Conservation (phyloP, 2,888 invertebrate species). For the Phasia obesa region DNA sequence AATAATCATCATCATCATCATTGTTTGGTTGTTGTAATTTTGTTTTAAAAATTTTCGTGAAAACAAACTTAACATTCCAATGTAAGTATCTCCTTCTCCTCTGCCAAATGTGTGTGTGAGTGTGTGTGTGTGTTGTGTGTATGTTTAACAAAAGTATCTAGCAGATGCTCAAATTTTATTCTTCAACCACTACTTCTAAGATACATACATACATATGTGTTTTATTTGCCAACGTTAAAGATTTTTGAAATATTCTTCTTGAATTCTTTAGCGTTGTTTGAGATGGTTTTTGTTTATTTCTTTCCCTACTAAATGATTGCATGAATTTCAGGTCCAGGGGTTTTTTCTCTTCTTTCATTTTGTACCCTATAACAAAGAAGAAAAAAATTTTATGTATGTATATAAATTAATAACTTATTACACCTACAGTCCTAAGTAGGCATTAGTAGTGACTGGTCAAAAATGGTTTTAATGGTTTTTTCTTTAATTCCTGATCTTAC, state of each 20-base stretch:
- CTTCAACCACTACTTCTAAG: constrained; percentile 38
- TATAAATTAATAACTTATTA: constrained; percentile 15
- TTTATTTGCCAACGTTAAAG: constrained; percentile 46
- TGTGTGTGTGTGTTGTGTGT: neutral
- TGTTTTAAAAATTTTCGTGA: constrained; percentile 35
- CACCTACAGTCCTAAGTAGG: constrained; percentile 10
- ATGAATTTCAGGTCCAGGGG: neutral
- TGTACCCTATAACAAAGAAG: neutral
- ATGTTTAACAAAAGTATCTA: constrained; percentile 35
- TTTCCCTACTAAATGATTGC: neutral
- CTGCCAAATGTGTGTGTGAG: constrained; percentile 1
- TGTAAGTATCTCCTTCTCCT: constrained; percentile 54
- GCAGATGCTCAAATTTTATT: constrained; percentile 62
- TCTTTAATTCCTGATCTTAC: neutral
- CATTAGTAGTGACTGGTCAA: constrained; percentile 8
- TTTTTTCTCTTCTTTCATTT: neutral
- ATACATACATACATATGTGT: too few species aligned
- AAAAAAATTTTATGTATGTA: too few species aligned
- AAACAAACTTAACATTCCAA: constrained; percentile 64
- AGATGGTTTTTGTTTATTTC: neutral
- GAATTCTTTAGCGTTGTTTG: constrained; percentile 41
- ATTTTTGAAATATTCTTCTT: constrained; percentile 52
- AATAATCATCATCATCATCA: constrained; percentile 7
- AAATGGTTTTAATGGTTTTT: neutral
- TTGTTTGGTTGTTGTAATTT: constrained; percentile 22